These are phyloP conservation scores for Ophthalmolycus amberensis DNA, from an alignment of 2,113 vertebrate genomes.

Conservation along the genomic window DNA sequence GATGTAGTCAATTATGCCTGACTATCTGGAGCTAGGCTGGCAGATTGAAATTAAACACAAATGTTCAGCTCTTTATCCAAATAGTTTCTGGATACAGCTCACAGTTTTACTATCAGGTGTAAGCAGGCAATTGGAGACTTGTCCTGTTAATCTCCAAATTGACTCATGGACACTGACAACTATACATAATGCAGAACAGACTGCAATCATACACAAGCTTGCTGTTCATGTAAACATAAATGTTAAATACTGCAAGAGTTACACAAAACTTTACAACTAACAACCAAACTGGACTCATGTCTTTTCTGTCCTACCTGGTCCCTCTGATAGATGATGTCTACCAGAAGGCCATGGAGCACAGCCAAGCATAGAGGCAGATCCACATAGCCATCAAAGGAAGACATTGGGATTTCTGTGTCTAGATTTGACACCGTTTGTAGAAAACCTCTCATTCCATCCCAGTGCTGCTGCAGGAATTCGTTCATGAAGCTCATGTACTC, in stretches of 20 bases:
- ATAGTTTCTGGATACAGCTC: background rate
- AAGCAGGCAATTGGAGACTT: background rate
- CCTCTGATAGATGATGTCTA: conserved; percentile 87
- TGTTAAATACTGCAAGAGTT: background rate
- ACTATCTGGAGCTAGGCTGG: background rate
- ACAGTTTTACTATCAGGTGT: background rate
- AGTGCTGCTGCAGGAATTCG: conserved; percentile 89
- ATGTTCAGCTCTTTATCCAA: background rate
- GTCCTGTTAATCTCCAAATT: background rate
- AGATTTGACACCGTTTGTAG: conserved; percentile 86
- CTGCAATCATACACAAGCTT: background rate
- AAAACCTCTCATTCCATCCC: conserved; percentile 88
- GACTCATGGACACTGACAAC: background rate
- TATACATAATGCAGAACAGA: background rate
- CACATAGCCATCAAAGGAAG: conserved; percentile 87
- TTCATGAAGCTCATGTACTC: conserved; percentile 99
- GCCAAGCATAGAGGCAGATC: conserved; percentile 92
- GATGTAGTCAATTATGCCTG: background rate
- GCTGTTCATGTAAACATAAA: background rate
- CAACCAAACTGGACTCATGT: background rate
- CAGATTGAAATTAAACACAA: conserved; percentile 1
- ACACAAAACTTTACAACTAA: background rate
- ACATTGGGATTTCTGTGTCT: conserved; percentile 79
- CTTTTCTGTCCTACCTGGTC: conserved; percentile 83
- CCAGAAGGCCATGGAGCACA: conserved; percentile 91